Evolutionary conservation across 2,113 vertebrate genomes (phyloP), one percentile per base, ranked within the genome.

Genomic region (Pandion haliaetus): DNA sequence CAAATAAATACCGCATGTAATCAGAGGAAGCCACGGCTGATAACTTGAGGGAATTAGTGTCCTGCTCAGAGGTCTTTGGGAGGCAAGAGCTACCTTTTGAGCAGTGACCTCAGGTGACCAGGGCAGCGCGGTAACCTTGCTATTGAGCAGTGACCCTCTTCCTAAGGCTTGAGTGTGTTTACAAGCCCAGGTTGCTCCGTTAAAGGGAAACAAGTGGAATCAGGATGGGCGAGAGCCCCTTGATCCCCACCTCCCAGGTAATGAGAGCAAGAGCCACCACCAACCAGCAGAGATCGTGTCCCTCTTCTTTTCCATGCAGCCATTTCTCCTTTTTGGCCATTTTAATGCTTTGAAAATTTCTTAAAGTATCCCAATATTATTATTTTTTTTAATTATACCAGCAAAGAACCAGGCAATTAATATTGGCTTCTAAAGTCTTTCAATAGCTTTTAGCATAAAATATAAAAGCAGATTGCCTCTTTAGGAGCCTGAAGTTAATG

Each of bases 1-100:
- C 92, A 93, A 92, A 90, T 96, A 96, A 95, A 95, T 93, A 93
- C 50, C 6, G 3, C 29, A 2, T 71, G 59, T 83, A 92, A 94
- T 91, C 90, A 69, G 78, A 93, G 49, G 44, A 80, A 91, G 87
- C 31, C 0, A 0, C 12, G 26, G 74, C 66, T 88, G 90, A 70
- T 91, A 79, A 57, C 93, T 72, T 16, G 40, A 91, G 92, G 78
- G 88, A 90, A 88, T 81, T 82, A 2, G 4, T 73, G 49, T 61
- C 85, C 67, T 80, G 38, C 61, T 77, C 55, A 71, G 65, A 94
- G 50, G 52, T 50, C 38, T 40, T 45, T 0, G 2, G 66, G 36
- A 61, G 71, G 42, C 62, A 17, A 57, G 36, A 86, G 57, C 70
- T 59, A 34, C 57, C 38, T 74, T 45, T 44, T 26, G 79, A 78